Percentiles rank a stretch among this genome's conserved stretches.
phyloP scores from a whole-genome alignment of 2,797 vertebrate species.

The Tapirus indicus region DNA sequence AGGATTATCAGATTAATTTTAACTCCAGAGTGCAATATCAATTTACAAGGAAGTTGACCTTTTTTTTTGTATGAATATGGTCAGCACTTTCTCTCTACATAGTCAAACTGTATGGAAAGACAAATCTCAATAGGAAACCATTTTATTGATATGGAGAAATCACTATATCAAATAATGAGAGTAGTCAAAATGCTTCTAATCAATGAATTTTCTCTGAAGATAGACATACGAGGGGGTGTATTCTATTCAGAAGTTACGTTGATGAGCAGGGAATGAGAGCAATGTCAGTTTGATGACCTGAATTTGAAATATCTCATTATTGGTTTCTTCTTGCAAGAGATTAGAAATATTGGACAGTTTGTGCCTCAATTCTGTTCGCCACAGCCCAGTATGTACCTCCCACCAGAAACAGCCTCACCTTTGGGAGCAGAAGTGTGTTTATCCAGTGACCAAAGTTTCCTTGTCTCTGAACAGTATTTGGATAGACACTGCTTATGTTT shows the following conservation, averaged over 20 bases:
- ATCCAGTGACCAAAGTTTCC: background rate
- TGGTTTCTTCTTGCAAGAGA: background rate
- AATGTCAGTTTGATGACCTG: background rate
- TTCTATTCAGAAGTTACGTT: background rate
- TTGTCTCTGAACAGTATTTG: background rate
- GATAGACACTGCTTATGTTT: background rate
- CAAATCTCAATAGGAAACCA: background rate
- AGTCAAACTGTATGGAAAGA: background rate
- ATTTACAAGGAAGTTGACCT: no score
- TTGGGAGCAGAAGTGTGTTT: background rate
- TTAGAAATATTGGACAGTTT: background rate
- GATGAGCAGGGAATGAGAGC: background rate
- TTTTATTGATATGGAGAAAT: slow-evolving; percentile 23
- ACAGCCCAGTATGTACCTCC: background rate
- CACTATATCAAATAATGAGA: background rate
- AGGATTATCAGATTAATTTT: no score
- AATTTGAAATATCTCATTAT: background rate
- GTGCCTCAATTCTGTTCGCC: background rate
- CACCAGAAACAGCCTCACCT: background rate
- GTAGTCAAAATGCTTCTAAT: background rate
- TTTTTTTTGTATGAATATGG: no score
- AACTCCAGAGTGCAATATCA: no score
- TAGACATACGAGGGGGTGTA: background rate
- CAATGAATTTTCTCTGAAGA: background rate
- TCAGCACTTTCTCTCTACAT: background rate